Percentiles rank a stretch among this genome's conserved stretches.
Evolutionary conservation across 2,113 vertebrate genomes (phyloP).

Genomic region (Hemiprocne comata): DNA sequence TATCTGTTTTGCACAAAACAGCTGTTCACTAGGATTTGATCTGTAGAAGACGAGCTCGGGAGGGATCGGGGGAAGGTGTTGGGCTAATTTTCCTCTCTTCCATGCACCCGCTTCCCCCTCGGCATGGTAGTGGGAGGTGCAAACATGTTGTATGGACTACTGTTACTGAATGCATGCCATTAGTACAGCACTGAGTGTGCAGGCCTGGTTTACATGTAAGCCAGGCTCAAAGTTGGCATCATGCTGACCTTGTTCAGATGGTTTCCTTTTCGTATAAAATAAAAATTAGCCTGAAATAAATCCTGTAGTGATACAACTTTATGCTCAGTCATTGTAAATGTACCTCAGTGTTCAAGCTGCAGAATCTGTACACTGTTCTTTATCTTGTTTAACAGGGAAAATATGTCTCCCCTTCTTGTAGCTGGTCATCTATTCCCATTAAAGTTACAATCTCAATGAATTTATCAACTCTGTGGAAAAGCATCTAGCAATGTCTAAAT

Average conservation of each 20-base stretch:
- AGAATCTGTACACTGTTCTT: neutral
- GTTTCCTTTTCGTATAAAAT: neutral
- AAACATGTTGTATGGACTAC: rapidly evolving
- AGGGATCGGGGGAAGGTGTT: no score
- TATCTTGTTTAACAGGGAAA: neutral
- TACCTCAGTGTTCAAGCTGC: neutral
- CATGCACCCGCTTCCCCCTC: rapidly evolving
- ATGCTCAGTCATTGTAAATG: neutral
- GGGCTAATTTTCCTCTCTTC: no score
- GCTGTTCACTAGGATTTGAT: neutral
- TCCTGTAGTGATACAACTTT: neutral
- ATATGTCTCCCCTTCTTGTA: neutral
- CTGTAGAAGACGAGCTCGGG: neutral
- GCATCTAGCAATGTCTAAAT: neutral
- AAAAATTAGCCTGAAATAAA: neutral
- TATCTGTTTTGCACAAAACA: neutral
- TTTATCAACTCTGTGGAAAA: neutral
- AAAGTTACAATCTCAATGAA: neutral
- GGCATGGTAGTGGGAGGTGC: neutral
- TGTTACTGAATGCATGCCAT: no score
- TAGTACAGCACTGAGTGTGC: no score
- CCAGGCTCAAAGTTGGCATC: neutral
- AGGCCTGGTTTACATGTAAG: neutral
- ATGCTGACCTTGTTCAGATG: neutral
- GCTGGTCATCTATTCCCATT: neutral